phyloP scores from a whole-genome alignment of 2,888 invertebrate species.

The Flabesymbios commensalis region DNA sequence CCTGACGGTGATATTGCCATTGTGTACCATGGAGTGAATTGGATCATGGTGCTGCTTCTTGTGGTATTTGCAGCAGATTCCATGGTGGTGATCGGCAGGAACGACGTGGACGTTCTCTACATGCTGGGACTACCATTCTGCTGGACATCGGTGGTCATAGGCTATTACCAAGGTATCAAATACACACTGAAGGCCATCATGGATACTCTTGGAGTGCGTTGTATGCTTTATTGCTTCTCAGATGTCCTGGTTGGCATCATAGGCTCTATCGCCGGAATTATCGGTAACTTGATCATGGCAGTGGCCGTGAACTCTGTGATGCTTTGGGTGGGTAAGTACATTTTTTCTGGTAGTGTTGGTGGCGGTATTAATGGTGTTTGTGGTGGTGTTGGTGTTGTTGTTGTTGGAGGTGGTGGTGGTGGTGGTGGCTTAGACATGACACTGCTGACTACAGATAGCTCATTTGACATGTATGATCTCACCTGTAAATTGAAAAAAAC shows the following conservation, averaged over 20 bases:
- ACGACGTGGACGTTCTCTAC: conserved; percentile 12
- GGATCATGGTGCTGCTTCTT: background rate
- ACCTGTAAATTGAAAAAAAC: too few species aligned
- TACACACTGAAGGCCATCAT: conserved; percentile 1
- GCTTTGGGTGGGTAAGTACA: conserved; percentile 11
- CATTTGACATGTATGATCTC: too few species aligned
- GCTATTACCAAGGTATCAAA: conserved; percentile 6
- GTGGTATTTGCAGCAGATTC: background rate
- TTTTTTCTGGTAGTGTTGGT: too few species aligned
- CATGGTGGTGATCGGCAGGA: conserved; percentile 3
- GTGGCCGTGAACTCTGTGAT: background rate
- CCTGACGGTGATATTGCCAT: background rate
- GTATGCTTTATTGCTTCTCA: background rate
- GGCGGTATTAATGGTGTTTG: too few species aligned
- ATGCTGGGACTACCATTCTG: conserved; percentile 13
- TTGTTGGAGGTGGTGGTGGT: too few species aligned
- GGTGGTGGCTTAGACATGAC: too few species aligned
- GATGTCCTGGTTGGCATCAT: conserved; percentile 6
- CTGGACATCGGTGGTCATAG: conserved; percentile 4
- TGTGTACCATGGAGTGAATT: background rate
- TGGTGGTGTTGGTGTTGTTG: too few species aligned
- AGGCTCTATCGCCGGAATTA: conserved; percentile 1
- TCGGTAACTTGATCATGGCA: conserved; percentile 7
- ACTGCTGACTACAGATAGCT: too few species aligned
- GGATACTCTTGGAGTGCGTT: background rate